A percentile compares a stretch with the other conserved stretches of the same genome.
Evolutionary conservation across 2,113 vertebrate species (phyloP).

Genomic region (Casuarius casuarius): DNA sequence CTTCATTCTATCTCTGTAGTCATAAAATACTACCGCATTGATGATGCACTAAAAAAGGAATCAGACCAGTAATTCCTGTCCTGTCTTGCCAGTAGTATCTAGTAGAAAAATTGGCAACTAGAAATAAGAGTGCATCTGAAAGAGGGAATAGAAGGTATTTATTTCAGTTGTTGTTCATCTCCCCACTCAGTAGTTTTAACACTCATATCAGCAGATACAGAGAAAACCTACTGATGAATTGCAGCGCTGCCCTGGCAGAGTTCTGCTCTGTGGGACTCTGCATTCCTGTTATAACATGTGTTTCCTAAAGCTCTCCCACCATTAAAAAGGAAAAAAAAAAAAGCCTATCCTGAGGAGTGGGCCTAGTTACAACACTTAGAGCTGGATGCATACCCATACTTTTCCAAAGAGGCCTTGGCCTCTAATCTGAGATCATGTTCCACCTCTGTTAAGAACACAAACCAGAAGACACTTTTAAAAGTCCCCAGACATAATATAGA

Average conservation of each 20-base stretch:
- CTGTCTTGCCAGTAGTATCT: neutral
- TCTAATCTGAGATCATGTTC: neutral
- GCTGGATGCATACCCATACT: neutral
- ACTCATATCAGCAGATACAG: neutral
- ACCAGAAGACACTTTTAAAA: constrained; percentile 38
- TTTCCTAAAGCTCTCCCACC: neutral
- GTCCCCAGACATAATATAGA: neutral
- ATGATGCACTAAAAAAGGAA: neutral
- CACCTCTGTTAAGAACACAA: constrained; percentile 5
- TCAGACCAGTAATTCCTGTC: neutral
- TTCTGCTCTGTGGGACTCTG: neutral
- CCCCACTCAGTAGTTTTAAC: neutral
- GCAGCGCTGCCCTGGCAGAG: neutral
- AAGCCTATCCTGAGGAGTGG: neutral
- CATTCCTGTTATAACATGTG: neutral
- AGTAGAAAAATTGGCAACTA: neutral
- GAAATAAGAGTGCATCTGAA: neutral
- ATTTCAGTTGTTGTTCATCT: neutral
- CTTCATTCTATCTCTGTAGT: neutral
- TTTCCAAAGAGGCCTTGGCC: neutral
- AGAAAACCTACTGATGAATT: neutral
- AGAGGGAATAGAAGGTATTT: neutral
- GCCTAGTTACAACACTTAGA: neutral
- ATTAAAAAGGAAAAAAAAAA: neutral
- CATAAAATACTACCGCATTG: neutral